A percentile compares a stretch with the other conserved stretches of the same genome.
These are phyloP conservation scores for Alloplasta piceator DNA, from an alignment of 2,888 invertebrate species.

Conservation along the genomic window DNA sequence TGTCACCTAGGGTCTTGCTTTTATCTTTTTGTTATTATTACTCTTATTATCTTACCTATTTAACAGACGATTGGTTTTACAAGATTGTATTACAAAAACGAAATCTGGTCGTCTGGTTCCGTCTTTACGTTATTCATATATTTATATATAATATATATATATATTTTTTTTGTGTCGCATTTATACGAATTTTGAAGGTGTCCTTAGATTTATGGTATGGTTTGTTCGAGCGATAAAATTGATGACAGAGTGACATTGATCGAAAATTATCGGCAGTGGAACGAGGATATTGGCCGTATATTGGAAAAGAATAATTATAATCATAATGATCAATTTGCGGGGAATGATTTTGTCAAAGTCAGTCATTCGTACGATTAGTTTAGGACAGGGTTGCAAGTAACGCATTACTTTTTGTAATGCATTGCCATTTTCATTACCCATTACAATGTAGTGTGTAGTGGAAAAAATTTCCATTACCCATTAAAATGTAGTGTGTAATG, in stretches of 20 bases:
- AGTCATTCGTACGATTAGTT: conserved; percentile 7
- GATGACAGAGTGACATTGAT: conserved; percentile 47
- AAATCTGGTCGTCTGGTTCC: conserved; percentile 59
- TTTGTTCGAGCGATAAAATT: conserved; percentile 46
- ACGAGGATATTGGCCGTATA: conserved; percentile 44
- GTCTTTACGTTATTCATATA: conserved; percentile 32
- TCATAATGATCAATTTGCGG: not conserved
- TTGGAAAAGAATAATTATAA: not conserved
- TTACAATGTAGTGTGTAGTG: too few species aligned
- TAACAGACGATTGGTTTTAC: conserved; percentile 66
- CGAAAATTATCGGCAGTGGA: conserved; percentile 51
- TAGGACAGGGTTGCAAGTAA: too few species aligned
- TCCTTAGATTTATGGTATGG: conserved; percentile 59
- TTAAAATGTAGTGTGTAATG: too few species aligned
- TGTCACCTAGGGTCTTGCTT: conserved; percentile 64
- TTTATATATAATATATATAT: conserved; percentile 20
- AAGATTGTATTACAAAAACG: conserved; percentile 65
- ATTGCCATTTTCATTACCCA: too few species aligned
- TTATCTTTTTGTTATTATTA: conserved; percentile 55
- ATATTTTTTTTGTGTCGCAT: conserved; percentile 46
- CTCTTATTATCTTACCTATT: conserved; percentile 47
- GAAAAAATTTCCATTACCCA: too few species aligned
- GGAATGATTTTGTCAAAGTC: conserved; percentile 33
- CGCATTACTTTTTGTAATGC: too few species aligned
- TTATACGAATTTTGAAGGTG: conserved; percentile 47